Base-by-base conservation (phyloP, 2,113 vertebrate genomes). In the Panthera leo region DNA sequence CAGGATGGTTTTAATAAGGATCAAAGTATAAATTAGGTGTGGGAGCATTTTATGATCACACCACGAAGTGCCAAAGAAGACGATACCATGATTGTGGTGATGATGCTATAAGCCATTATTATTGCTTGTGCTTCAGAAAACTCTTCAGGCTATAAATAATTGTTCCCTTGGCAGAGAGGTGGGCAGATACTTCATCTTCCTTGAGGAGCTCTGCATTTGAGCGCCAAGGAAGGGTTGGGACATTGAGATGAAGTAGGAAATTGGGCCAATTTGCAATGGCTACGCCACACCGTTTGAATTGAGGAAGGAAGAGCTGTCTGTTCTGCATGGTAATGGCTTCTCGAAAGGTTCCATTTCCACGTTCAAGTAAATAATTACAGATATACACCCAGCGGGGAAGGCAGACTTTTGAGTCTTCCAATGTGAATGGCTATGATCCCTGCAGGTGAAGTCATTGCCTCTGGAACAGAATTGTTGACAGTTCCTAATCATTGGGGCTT, bases 361-460 rank as follows among this genome's bases (percentile, higher is more conserved):
- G 7, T 80, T 93, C 68, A 97, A 75, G 79, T 87, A 94, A 93
- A 95, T 95, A 91, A 80, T 83, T 76, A 45, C 48, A 78, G 29
- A 42, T 21, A 84, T 29, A 73, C 48, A 85, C 23, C 15, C 4
- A 45, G 6, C 34, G 65, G 39, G 5, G 82, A 88, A 94, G 83
- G 65, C 25, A 88, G 45, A 61, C 36, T 73, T 31, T 51, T 6
- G 79, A 29, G 25, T 5, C 16, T 85, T 96, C 21, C 70, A 76
- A 85, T 11, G 85, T 76, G 82, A 75, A 21, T 73, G 27, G 15
- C 21, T 61, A 51, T 58, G 75, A 21, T 80, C 31, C 42, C 70
- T 79, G 18, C 21, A 91, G 58, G 36, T 58, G 13, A 87, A 91
- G 45, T 80, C 42, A 39, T 23, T 51, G 25, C 31, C 55, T 94